Conservation (phyloP, 2,888 invertebrate species). For the Tortrix viridana region DNA sequence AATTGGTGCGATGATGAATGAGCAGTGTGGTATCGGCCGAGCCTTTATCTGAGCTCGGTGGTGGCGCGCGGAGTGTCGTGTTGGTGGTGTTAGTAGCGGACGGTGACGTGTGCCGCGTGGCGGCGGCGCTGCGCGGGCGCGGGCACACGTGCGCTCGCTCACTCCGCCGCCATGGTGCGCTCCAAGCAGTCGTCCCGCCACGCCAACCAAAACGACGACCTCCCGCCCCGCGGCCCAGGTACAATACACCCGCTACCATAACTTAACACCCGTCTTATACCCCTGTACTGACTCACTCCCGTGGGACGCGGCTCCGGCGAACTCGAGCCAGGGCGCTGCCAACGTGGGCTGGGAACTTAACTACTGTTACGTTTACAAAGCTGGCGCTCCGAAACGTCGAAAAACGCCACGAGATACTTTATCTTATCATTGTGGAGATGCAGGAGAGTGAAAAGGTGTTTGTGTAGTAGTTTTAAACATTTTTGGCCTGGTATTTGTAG, state of each 20-base stretch:
- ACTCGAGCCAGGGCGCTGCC: constrained; percentile 13
- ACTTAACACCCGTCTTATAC: not conserved
- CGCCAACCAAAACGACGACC: constrained; percentile 70
- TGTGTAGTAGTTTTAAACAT: constrained; percentile 3
- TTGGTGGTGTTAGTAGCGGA: constrained; percentile 48
- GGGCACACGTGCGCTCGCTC: constrained; percentile 55
- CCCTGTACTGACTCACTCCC: not conserved
- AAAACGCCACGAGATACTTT: constrained; percentile 21
- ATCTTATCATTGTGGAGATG: constrained; percentile 34
- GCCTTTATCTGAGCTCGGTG: not conserved
- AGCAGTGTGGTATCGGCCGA: not conserved
- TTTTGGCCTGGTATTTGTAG: not conserved
- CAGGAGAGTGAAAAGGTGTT: constrained; percentile 32
- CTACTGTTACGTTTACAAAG: constrained; percentile 18
- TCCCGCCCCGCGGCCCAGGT: constrained; percentile 82
- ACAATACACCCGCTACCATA: constrained; percentile 37
- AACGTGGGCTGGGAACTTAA: constrained; percentile 28
- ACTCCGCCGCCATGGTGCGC: constrained; percentile 79
- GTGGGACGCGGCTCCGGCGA: constrained; percentile 9
- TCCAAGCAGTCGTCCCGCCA: constrained; percentile 80
- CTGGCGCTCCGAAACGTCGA: constrained; percentile 4
- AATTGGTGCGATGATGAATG: too few species aligned
- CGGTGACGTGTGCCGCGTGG: constrained; percentile 54
- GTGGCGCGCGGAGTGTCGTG: constrained; percentile 52
- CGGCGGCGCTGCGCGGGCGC: constrained; percentile 50